These are phyloP conservation scores for Crenichthys baileyi DNA, from an alignment of 2,797 vertebrate genomes.

Conservation along the genomic window DNA sequence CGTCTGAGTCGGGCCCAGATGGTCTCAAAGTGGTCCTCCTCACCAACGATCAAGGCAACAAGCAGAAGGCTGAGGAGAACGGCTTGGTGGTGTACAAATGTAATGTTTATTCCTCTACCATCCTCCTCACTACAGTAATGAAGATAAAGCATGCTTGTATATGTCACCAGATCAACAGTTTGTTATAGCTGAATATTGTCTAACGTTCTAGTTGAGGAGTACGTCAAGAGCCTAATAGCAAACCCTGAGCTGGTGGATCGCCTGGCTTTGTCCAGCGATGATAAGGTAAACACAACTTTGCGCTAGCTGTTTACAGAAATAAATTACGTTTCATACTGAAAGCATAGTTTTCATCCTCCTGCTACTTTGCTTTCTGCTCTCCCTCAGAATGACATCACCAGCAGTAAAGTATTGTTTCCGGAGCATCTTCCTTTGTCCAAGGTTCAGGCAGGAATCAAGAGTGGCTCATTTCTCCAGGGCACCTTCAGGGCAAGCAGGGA, in stretches of 20 bases:
- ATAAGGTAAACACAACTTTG: conserved; percentile 79
- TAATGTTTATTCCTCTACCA: conserved; percentile 56
- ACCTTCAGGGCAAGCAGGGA: conserved; percentile 93
- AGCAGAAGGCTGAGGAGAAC: conserved; percentile 88
- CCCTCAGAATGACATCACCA: conserved; percentile 88
- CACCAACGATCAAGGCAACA: conserved; percentile 93
- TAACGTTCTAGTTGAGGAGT: conserved; percentile 88
- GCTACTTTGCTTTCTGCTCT: conserved; percentile 4
- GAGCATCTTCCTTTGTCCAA: conserved; percentile 94
- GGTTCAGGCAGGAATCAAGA: conserved; percentile 94
- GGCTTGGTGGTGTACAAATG: conserved; percentile 90
- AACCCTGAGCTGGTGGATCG: conserved; percentile 95
- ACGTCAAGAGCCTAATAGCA: conserved; percentile 90
- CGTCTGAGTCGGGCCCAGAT: conserved; percentile 52
- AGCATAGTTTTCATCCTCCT: neutral
- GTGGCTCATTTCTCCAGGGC: conserved; percentile 89
- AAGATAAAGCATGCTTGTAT: conserved; percentile 1
- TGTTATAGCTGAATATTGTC: conserved; percentile 12
- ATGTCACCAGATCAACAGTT: neutral
- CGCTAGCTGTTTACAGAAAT: neutral
- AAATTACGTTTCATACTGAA: neutral
- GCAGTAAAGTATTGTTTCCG: conserved; percentile 89
- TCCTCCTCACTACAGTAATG: neutral
- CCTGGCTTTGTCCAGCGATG: conserved; percentile 89
- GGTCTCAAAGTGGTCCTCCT: conserved; percentile 87